These are phyloP conservation scores for Syngnathus scovelli DNA, from an alignment of 2,113 vertebrate species.

Conservation along the genomic window DNA sequence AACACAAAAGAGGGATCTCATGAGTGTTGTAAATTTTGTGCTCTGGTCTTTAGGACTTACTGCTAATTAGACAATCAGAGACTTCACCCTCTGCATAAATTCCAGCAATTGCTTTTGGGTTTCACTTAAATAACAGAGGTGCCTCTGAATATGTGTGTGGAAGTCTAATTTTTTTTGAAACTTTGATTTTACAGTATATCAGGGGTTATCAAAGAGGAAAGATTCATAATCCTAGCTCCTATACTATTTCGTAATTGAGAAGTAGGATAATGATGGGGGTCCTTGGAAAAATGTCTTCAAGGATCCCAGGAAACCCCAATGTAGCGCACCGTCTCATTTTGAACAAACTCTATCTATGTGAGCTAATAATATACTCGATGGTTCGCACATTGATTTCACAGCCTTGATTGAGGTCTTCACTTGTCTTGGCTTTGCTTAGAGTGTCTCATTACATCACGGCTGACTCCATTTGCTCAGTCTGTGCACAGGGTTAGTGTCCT, in stretches of 20 bases:
- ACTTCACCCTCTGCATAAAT: constrained; percentile 55
- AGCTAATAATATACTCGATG: not conserved
- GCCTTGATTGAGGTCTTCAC: not conserved
- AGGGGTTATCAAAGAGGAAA: not conserved
- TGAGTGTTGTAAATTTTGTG: constrained; percentile 31
- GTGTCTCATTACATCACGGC: not conserved
- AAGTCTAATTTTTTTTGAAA: not conserved
- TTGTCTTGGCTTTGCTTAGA: not conserved
- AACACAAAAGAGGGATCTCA: constrained; percentile 17
- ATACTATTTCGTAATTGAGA: not conserved
- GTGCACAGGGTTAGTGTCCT: constrained; percentile 27
- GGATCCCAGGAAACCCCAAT: no score
- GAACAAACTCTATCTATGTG: not conserved
- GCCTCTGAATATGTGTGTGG: constrained; percentile 34
- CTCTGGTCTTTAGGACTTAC: constrained; percentile 46
- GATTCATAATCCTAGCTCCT: not conserved
- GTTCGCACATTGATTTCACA: not conserved
- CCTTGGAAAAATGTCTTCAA: no score
- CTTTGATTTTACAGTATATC: not conserved
- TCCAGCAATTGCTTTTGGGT: constrained; percentile 63
- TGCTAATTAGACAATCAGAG: constrained; percentile 59
- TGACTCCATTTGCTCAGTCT: not conserved
- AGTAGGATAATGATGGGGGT: no score
- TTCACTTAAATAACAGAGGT: constrained; percentile 39
- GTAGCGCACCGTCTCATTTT: not conserved